phyloP scores from a whole-genome alignment of 2,797 vertebrate genomes.

The Lates japonicus region DNA sequence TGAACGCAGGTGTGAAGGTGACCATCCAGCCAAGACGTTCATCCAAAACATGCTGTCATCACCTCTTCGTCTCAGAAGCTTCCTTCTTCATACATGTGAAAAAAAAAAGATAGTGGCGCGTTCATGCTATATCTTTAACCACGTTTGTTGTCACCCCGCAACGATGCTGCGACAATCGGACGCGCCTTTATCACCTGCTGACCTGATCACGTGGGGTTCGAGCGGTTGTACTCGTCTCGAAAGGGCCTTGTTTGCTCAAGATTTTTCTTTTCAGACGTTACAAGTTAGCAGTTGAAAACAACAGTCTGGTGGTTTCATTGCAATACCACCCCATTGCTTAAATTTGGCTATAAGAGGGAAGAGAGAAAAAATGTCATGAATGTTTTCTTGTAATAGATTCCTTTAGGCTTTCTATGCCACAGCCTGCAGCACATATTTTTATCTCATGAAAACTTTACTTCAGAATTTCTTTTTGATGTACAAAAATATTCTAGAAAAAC shows the following conservation, averaged over 20 bases:
- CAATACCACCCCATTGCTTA: conserved; percentile 62
- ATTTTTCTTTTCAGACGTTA: conserved; percentile 45
- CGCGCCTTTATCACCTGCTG: conserved; percentile 10
- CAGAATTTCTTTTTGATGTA: background rate
- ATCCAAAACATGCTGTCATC: conserved; percentile 56
- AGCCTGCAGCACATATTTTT: background rate
- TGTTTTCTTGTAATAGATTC: conserved; percentile 50
- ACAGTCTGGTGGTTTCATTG: conserved; percentile 48
- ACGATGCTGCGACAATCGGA: background rate
- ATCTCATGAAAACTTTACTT: background rate
- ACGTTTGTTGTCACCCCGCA: conserved; percentile 20
- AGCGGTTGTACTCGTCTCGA: conserved; percentile 29
- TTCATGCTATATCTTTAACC: conserved; percentile 14
- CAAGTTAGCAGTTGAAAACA: conserved; percentile 52
- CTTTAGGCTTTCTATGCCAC: conserved; percentile 14
- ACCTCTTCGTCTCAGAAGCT: conserved; percentile 19
- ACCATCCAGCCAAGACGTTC: conserved; percentile 23
- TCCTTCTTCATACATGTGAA: conserved; percentile 1
- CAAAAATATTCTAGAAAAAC: background rate
- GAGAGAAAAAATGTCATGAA: conserved; percentile 62
- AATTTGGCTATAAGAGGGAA: conserved; percentile 45
- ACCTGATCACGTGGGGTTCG: conserved; percentile 10
- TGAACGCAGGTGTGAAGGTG: conserved; percentile 55
- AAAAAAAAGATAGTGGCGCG: background rate
- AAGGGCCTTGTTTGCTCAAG: conserved; percentile 34